These are phyloP conservation scores for Lycocorax pyrrhopterus DNA, from an alignment of 2,113 vertebrate species.

Conservation along the genomic window DNA sequence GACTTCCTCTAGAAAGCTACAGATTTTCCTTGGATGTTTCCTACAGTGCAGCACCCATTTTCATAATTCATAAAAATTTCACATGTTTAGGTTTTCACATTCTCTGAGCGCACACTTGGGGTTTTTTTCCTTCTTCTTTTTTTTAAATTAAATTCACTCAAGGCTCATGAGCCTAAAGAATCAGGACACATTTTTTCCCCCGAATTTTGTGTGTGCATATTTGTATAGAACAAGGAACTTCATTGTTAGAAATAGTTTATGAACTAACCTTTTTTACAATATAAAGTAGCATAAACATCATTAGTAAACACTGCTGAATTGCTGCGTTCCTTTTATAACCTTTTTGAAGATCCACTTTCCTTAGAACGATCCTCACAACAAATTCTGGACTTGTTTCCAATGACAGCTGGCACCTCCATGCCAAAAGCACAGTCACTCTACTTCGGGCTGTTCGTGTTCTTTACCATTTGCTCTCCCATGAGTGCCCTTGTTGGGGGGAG, in stretches of 20 bases:
- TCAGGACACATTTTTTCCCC: neutral
- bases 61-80: slow-evolving; percentile 3
- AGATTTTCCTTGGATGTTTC: neutral
- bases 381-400: neutral
- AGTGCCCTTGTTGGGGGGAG: neutral
- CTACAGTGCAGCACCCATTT: neutral
- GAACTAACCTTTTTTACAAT: neutral
- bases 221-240: neutral
- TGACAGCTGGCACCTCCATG: neutral
- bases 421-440: neutral
- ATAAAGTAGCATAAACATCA: neutral
- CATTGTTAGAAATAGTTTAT: neutral
- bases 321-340: neutral
- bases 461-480: slow-evolving; percentile 18
- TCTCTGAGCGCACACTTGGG: neutral
- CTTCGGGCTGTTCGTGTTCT: neutral
- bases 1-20: neutral
- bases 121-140: neutral
- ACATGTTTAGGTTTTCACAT: neutral
- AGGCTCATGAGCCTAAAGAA: neutral
- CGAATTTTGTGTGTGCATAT: neutral
- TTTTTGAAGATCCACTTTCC: neutral
- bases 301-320: neutral
- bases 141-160: neutral
- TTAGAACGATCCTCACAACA: neutral